A percentile compares a stretch with the other conserved stretches of the same genome.
phyloP scores from a whole-genome alignment of 1,140 invertebrate species.

The Schlechtendalia chinensis region DNA sequence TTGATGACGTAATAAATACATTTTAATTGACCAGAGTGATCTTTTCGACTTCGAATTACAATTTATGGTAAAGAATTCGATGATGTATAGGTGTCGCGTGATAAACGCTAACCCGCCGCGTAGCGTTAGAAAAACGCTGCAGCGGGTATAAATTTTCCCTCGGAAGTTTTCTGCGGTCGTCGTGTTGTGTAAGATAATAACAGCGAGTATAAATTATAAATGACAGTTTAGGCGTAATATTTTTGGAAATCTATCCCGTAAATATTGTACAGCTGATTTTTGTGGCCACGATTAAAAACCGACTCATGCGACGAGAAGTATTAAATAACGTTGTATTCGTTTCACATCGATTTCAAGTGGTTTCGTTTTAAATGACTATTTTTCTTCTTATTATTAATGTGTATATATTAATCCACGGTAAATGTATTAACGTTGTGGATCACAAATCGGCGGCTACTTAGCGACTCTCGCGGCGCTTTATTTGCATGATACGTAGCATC shows the following conservation, averaged over 20 bases:
- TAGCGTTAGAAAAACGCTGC: too few species aligned
- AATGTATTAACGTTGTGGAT: too few species aligned
- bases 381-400: too few species aligned
- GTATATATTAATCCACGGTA: too few species aligned
- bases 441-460: too few species aligned
- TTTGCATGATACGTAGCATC: too few species aligned
- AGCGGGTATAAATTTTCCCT: background rate
- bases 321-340: too few species aligned
- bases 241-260: background rate
- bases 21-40: background rate
- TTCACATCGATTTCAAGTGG: too few species aligned
- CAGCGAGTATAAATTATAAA: constrained; percentile 18
- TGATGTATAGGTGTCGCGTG: background rate
- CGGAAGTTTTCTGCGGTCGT: background rate
- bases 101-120: too few species aligned
- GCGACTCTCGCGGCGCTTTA: too few species aligned
- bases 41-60: background rate
- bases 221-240: constrained; percentile 15
- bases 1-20: background rate
- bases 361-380: too few species aligned
- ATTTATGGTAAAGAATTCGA: constrained; percentile 26
- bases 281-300: background rate
- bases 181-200: background rate
- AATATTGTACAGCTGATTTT: background rate
- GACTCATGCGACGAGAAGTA: background rate